These are phyloP conservation scores for Tapirus terrestris DNA, from an alignment of 2,113 vertebrate genomes.

Conservation along the genomic window DNA sequence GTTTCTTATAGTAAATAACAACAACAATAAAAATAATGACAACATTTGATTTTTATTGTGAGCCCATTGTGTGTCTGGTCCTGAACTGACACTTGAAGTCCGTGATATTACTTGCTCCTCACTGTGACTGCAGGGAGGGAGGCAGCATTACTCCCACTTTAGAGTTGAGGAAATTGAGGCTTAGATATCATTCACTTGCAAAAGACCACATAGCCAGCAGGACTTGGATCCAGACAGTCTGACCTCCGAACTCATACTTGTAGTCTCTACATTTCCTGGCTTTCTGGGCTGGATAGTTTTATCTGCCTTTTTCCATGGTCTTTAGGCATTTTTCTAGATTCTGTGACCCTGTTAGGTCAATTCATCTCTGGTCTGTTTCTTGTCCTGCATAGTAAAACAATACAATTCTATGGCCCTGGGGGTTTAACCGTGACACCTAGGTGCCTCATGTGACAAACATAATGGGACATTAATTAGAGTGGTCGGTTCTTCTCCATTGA, in stretches of 20 bases:
- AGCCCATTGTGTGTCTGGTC: neutral
- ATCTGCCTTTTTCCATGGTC: neutral
- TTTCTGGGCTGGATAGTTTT: slow-evolving; percentile 7
- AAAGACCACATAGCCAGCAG: neutral
- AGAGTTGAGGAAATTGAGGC: neutral
- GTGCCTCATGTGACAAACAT: neutral
- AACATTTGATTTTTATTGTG: neutral
- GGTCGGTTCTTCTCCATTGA: neutral
- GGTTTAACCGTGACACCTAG: neutral
- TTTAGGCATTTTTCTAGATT: neutral
- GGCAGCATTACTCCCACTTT: neutral
- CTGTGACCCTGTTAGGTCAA: neutral
- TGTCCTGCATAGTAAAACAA: neutral
- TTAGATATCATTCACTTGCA: neutral
- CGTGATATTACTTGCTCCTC: neutral
- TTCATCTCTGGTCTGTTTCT: neutral
- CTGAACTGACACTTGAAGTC: neutral
- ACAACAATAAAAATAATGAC: neutral
- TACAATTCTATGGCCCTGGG: neutral
- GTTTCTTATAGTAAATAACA: neutral
- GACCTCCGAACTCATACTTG: neutral
- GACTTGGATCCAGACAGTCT: neutral
- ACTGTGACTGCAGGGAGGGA: neutral
- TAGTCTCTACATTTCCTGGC: neutral
- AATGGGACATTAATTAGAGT: neutral